A percentile compares a stretch with the other conserved stretches of the same genome.
These are phyloP conservation scores for Lepeophtheirus salmonis DNA, from an alignment of 1,140 invertebrate species.

Conservation along the genomic window DNA sequence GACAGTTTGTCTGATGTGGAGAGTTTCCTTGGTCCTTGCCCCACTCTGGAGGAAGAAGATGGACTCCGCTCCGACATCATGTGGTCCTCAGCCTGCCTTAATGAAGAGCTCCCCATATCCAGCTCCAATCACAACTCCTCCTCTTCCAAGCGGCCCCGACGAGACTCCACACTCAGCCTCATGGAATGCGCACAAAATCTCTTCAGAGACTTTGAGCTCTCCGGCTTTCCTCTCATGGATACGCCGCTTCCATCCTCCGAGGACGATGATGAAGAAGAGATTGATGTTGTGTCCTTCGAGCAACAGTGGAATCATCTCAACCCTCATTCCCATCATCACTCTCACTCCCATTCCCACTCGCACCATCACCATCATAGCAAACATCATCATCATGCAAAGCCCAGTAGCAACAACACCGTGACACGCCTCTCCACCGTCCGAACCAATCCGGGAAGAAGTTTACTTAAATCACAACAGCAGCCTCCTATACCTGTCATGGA, in stretches of 20 bases:
- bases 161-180: conserved; percentile 9
- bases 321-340: neutral
- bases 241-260: neutral
- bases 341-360: neutral
- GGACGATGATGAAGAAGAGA: conserved; percentile 12
- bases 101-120: neutral
- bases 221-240: conserved; percentile 3
- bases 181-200: conserved; percentile 4
- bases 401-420: neutral
- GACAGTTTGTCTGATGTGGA: neutral
- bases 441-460: too few relatives aligned
- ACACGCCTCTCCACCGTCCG: neutral
- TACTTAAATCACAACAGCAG: neutral
- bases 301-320: neutral
- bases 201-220: neutral
- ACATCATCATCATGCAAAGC: too few relatives aligned
- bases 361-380: neutral
- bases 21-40: neutral
- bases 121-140: neutral
- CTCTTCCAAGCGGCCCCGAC: neutral
- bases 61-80: conserved; percentile 4
- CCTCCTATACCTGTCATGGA: neutral
- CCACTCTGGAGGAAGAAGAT: neutral
- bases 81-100: conserved; percentile 7
- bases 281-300: conserved; percentile 6